Evolutionary conservation across 2,888 invertebrate species (phyloP), one percentile per base, ranked within the genome.

Genomic region (Diadegma fenestrale): DNA sequence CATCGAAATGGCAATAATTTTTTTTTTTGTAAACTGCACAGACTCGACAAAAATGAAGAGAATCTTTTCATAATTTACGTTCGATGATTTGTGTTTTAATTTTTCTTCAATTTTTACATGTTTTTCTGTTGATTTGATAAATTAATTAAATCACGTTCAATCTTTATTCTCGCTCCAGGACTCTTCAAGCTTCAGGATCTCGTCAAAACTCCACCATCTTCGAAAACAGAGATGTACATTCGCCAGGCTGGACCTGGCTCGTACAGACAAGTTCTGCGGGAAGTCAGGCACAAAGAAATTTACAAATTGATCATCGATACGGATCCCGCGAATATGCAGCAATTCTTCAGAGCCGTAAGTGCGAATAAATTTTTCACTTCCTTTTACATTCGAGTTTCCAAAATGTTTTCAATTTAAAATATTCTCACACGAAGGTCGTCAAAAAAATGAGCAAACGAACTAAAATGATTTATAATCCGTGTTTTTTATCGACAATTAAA

Each of bases 291-390:
- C 92, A 98, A 98, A 92, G 96, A 97, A 90, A 97, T 98, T 90
- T 97, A 96, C 92, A 98, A 98, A 91, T 95, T 99, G 80, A 97
- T 99, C 86, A 97, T 98, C 7, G 99, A 99, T 92, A 97, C 97
- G 0, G 97, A 97, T 92, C 97, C 98, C 0, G 95, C 95, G 89
- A 96, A 97, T 90, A 97, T 99, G 91, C 96, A 96, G 87, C 95
- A 96, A 90, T 96, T 99, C 93, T 97, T 98, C 86, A 95, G 98
- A 94, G 97, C 98, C 92, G 99, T 98, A 94, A 96, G 97, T 95
- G 58, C 37, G 17, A 58, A 43, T 48, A 63, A 63, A 45, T 19
- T 33, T 10, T n/a, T 43, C 0, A 12, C 14, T 33, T 12, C 33
- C 1, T 14, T 19, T 19, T 33, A 41, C 54, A 37, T 58, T 41